Evolutionary conservation across 2,113 vertebrate genomes (phyloP).

Genomic region (Actenoides hombroni): DNA sequence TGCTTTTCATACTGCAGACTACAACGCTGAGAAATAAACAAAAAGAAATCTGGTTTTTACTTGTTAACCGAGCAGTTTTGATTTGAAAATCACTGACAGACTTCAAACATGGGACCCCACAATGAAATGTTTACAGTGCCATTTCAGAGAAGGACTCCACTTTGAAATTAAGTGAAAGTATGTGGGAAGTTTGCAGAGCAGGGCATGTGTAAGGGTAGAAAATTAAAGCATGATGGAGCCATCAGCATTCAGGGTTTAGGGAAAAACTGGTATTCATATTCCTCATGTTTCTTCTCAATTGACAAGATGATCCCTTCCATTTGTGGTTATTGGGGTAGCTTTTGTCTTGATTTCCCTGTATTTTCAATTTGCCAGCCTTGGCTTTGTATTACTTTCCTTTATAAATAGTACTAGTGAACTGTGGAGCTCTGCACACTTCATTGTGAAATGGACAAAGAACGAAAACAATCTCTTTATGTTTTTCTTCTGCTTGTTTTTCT

Average conservation of each 20-base stretch:
- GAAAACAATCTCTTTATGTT: background rate
- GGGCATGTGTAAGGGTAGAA: slow-evolving; percentile 10
- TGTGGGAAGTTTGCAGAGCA: slow-evolving; percentile 24
- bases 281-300: slow-evolving; percentile 54
- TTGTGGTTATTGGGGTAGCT: slow-evolving; percentile 46
- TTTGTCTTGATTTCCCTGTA: slow-evolving; percentile 50
- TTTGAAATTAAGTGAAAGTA: slow-evolving; percentile 52
- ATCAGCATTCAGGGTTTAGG: slow-evolving; percentile 9
- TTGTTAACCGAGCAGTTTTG: slow-evolving; percentile 41
- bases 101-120: slow-evolving; percentile 15
- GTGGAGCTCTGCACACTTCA: background rate
- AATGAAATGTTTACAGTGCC: slow-evolving; percentile 51
- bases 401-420: background rate
- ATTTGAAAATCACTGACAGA: slow-evolving; percentile 56
- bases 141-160: slow-evolving; percentile 34
- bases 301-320: slow-evolving; percentile 54
- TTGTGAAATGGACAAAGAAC: background rate
- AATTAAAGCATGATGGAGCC: slow-evolving; percentile 56
- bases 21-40: slow-evolving; percentile 28
- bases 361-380: slow-evolving; percentile 30
- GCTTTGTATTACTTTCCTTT: slow-evolving; percentile 11
- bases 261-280: slow-evolving; percentile 46
- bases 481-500: background rate
- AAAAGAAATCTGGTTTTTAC: slow-evolving; percentile 34
- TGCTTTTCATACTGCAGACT: slow-evolving; percentile 14